Evolutionary conservation across 2,113 vertebrate genomes (phyloP).

Genomic region (Hepsetus odoe): DNA sequence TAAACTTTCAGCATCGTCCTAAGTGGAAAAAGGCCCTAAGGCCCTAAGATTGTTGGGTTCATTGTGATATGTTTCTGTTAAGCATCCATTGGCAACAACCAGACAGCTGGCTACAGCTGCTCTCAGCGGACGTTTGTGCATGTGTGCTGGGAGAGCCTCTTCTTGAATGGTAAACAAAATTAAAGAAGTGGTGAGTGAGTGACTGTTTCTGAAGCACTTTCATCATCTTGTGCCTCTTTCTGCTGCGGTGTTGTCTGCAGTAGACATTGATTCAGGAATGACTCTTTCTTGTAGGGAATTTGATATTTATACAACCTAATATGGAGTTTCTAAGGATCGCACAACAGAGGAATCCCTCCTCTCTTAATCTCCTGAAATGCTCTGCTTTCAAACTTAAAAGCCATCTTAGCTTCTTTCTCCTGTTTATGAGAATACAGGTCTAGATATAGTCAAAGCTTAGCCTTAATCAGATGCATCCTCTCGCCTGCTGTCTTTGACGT

Average conservation of each 20-base stretch:
- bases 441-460: too few relatives aligned
- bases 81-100: neutral
- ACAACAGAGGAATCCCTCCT: neutral
- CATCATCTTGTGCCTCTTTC: neutral
- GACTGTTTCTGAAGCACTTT: neutral
- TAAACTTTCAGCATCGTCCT: neutral
- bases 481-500: too few relatives aligned
- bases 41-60: constrained; percentile 5
- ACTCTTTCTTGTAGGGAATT: constrained; percentile 14
- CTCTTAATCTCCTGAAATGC: neutral
- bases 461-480: too few relatives aligned
- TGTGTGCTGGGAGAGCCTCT: neutral
- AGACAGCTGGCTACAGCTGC: constrained; percentile 14
- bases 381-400: neutral
- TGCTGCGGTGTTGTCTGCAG: neutral
- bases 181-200: neutral
- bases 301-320: constrained; percentile 6
- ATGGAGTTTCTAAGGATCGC: neutral
- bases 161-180: neutral
- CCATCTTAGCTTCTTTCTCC: neutral
- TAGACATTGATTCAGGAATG: constrained; percentile 1
- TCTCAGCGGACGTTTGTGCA: neutral
- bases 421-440: neutral
- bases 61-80: neutral
- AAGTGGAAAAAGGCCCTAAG: constrained; percentile 18